Base-by-base conservation (phyloP, 1,140 invertebrate species). In the Drosophila pectinifera region DNA sequence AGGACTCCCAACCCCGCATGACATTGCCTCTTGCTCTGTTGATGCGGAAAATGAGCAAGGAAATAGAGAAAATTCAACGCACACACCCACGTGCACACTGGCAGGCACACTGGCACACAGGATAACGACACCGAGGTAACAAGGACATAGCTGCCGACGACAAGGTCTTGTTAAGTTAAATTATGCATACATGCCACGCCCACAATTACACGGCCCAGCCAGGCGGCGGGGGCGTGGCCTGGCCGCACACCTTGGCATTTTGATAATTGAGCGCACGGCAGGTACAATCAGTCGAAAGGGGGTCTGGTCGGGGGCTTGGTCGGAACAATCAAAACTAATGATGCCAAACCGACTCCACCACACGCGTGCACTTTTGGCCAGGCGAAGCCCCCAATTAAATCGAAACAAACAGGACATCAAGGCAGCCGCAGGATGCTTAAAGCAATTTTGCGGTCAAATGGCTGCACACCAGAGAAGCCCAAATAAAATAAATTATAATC, bases 151-250 rank as follows among this genome's bases (percentile, higher is more conserved):
- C 42, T 62, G 65, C 75, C 56, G 62, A 76, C 79, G 67, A 83
- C 79, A 83, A 77, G 83, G 76, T 79, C 83, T 83, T 88, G 70
- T 88, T 89, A 88, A 55, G 83, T 89, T 89, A 84, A 88, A 88
- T 88, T 83, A 88, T 88, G 83, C 80, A 88, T 89, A 83, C 69
- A 89, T 63, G 79, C 79, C 64, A 78, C 73, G 54, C 74, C 73
- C 57, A 46, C 38, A 20, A 62, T 46, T 70, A 70, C 45, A 56
- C 51, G 28, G 18, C 20, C 6, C 45, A 36, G 56, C 36, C 59
- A 14, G 63, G 42, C 49, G 42, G 22, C 20, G 14, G 24, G 53
- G 62, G 70, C 77, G 65, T 43, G 42, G 16, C 45, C 36, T 26
- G 43, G 14, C 18, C 56, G 49, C 43, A 65, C 78, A 81, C 78